Conservation (phyloP, 2,797 vertebrate species). For the Thalassophryne amazonica region DNA sequence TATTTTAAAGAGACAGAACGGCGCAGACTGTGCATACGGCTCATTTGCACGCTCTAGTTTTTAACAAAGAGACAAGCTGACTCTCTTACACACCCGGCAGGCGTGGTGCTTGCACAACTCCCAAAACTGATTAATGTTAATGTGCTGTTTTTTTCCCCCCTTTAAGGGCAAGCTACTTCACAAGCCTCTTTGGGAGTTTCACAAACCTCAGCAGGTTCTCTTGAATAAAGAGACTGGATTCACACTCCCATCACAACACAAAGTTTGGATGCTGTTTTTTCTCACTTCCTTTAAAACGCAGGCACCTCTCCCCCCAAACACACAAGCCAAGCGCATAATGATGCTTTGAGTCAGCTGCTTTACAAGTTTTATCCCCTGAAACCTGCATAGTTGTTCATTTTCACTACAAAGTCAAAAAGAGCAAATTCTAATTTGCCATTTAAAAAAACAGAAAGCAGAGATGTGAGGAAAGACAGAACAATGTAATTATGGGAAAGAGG, state of each 20-base stretch:
- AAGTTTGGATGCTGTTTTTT: conserved; percentile 8
- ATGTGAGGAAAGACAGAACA: conserved; percentile 9
- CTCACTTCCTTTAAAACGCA: conserved; percentile 22
- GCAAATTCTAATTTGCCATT: background rate
- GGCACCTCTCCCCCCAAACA: background rate
- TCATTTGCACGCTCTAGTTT: conserved; percentile 47
- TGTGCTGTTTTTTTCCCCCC: conserved; percentile 3
- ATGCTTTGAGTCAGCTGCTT: conserved; percentile 33
- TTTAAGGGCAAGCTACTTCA: conserved; percentile 1
- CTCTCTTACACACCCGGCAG: background rate
- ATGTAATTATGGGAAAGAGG: conserved; percentile 15
- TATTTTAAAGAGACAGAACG: conserved; percentile 27
- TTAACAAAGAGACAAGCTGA: conserved; percentile 40
- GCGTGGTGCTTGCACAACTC: background rate
- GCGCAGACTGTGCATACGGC: conserved; percentile 20
- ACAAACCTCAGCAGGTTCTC: conserved; percentile 38
- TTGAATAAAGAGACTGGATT: conserved; percentile 7
- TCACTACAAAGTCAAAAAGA: conserved; percentile 10
- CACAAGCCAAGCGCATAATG: conserved; percentile 13
- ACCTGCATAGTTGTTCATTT: conserved; percentile 13
- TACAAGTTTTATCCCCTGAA: conserved; percentile 16
- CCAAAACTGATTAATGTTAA: conserved; percentile 31
- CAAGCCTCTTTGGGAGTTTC: conserved; percentile 13
- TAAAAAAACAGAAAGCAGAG: conserved; percentile 2
- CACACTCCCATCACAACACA: conserved; percentile 15